Evolutionary conservation across 1,140 invertebrate genomes (phyloP).

Genomic region (Temnothorax longispinosus): DNA sequence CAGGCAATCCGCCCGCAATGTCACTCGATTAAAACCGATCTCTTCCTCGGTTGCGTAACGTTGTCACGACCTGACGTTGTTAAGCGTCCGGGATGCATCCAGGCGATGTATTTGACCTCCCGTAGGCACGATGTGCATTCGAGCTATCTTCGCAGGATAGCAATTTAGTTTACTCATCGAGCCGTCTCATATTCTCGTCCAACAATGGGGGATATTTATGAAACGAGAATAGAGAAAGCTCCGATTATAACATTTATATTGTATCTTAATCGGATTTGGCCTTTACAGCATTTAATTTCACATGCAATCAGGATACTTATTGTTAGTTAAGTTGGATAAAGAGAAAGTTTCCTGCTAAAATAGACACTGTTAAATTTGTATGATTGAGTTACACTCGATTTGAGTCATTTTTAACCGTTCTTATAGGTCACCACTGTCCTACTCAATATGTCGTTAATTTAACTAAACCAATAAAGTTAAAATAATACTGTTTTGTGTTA

Average conservation of each 20-base stretch:
- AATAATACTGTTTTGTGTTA: no score
- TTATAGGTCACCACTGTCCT: no score
- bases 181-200: not conserved
- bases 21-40: slow-evolving; percentile 64
- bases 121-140: not conserved
- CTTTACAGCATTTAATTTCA: not conserved
- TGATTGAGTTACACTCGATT: no score
- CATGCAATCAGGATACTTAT: not conserved
- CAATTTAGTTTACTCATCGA: not conserved
- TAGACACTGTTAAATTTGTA: not conserved
- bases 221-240: not conserved
- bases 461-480: no score
- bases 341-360: not conserved
- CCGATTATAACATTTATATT: not conserved
- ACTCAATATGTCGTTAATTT: no score
- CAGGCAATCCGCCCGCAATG: slow-evolving; percentile 59
- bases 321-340: not conserved
- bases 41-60: slow-evolving; percentile 54
- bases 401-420: no score
- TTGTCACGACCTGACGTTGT: not conserved
- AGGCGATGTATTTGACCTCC: not conserved
- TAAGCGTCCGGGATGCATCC: not conserved
- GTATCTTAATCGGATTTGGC: not conserved
- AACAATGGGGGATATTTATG: not conserved
- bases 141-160: not conserved